phyloP scores from a whole-genome alignment of 2,113 vertebrate genomes.

The Nannobrachium achirus region DNA sequence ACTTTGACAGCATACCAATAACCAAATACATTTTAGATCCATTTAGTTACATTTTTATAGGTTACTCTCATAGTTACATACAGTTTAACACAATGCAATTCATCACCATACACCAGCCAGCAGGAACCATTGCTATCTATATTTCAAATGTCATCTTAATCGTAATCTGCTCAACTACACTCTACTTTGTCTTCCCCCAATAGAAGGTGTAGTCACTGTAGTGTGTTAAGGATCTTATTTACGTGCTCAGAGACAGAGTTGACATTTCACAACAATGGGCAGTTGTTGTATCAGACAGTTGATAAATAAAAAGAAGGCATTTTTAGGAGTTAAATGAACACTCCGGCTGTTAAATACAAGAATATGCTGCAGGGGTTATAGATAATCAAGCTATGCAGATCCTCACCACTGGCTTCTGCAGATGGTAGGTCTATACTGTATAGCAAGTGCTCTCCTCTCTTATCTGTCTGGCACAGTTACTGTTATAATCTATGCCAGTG shows the following conservation, averaged over 20 bases:
- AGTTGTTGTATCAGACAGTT: not conserved
- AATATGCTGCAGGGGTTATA: conserved; percentile 29
- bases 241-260: too few relatives aligned
- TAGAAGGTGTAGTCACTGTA: not conserved
- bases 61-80: too few relatives aligned
- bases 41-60: too few relatives aligned
- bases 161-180: not conserved
- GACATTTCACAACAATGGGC: not conserved
- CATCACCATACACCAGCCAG: not conserved
- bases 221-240: not conserved
- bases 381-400: not conserved
- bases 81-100: not conserved
- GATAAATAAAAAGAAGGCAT: not conserved
- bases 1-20: too few relatives aligned
- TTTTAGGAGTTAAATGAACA: not conserved
- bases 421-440: too few relatives aligned
- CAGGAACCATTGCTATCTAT: too few relatives aligned
- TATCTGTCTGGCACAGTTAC: conserved; percentile 9
- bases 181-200: not conserved
- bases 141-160: not conserved
- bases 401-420: not conserved
- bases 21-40: too few relatives aligned
- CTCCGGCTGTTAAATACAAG: not conserved
- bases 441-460: conserved; percentile 4
- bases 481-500: conserved; percentile 1